A percentile compares a stretch with the other conserved stretches of the same genome.
These are phyloP conservation scores for Steromphala cineraria DNA, from an alignment of 2,888 invertebrate genomes.

Conservation along the genomic window DNA sequence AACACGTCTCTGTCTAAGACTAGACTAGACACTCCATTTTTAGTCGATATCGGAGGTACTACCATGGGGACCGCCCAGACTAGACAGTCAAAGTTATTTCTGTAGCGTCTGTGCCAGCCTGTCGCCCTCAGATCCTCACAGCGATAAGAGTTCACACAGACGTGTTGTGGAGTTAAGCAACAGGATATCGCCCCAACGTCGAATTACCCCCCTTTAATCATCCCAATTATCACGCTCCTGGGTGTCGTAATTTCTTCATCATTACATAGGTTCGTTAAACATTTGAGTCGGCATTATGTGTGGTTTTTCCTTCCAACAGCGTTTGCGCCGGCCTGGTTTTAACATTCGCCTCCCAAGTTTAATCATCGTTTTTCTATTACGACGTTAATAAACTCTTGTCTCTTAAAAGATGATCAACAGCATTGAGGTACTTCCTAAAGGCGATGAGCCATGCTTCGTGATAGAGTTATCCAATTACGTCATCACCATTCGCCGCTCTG, in stretches of 20 bases:
- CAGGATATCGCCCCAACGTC: neutral
- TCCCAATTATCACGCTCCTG: neutral
- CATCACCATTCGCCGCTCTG: neutral
- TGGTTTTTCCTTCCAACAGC: neutral
- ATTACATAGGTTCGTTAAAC: constrained; percentile 1
- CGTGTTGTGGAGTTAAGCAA: neutral
- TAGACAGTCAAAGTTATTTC: constrained; percentile 4
- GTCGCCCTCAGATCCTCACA: neutral
- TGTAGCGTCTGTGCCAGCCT: neutral
- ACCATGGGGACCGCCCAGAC: neutral
- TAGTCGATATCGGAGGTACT: neutral
- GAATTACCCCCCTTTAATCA: constrained; percentile 9
- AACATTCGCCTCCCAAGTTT: too few species aligned
- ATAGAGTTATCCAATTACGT: neutral
- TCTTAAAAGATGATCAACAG: neutral
- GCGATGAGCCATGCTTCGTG: neutral
- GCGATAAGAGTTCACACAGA: neutral
- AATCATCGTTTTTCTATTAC: too few species aligned
- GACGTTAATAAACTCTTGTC: neutral
- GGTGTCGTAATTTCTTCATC: neutral
- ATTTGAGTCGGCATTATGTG: neutral
- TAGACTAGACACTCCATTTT: neutral
- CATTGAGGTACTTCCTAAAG: neutral
- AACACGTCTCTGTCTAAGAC: too few species aligned
- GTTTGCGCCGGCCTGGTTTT: neutral